Conservation (phyloP, 2,888 invertebrate genomes). For the Temnothorax ravouxi region DNA sequence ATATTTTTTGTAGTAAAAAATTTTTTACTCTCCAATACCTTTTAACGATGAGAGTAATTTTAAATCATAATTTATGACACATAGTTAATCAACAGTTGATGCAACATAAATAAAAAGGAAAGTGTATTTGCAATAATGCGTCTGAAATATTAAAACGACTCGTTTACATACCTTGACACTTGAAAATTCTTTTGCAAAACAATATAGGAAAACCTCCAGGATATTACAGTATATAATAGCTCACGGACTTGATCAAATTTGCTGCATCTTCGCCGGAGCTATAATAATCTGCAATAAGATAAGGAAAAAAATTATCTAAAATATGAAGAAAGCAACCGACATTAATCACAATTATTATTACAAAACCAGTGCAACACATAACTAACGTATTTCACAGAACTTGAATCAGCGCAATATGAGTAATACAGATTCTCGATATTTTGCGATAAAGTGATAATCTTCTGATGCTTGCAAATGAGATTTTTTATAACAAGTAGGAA, state of each 20-base stretch:
- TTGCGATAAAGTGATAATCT: slow-evolving; percentile 63
- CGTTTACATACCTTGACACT: slow-evolving; percentile 60
- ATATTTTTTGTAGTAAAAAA: background rate
- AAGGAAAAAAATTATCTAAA: background rate
- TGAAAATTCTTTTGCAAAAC: slow-evolving; percentile 71
- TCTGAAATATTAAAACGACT: background rate
- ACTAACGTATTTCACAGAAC: slow-evolving; percentile 68
- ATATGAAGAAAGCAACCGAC: background rate
- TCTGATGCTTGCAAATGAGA: slow-evolving; percentile 61
- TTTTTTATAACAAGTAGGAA: background rate
- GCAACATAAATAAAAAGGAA: background rate
- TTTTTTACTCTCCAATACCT: background rate
- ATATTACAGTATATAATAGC: slow-evolving; percentile 58
- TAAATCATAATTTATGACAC: background rate
- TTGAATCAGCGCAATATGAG: slow-evolving; percentile 67
- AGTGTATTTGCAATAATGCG: background rate
- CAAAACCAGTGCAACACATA: slow-evolving; percentile 71
- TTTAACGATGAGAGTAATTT: background rate
- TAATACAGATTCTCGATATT: slow-evolving; percentile 67
- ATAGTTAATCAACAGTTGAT: background rate
- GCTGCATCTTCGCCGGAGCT: slow-evolving; percentile 9
- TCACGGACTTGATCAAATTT: slow-evolving; percentile 60
- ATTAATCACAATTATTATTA: slow-evolving; percentile 70
- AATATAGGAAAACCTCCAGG: slow-evolving; percentile 66
- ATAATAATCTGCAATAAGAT: slow-evolving; percentile 58